These are phyloP conservation scores for Athetis lepigone DNA, from an alignment of 2,888 invertebrate genomes.

Conservation along the genomic window DNA sequence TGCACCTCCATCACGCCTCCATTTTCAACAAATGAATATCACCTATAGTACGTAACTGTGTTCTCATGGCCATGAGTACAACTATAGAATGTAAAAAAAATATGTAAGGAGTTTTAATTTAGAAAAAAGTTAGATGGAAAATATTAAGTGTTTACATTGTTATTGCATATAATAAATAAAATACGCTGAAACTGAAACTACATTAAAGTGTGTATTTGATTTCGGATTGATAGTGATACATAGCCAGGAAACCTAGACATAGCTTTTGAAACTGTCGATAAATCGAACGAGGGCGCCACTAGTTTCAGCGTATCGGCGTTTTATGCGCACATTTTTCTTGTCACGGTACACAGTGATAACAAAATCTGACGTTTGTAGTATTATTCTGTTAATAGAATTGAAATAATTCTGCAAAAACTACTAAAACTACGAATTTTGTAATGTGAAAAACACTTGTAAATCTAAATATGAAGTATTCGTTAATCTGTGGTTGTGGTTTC, in stretches of 20 bases:
- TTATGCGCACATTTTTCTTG: neutral
- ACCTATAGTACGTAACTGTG: conserved; percentile 72
- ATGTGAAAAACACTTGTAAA: neutral
- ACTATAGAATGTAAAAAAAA: conserved; percentile 63
- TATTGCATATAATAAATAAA: conserved; percentile 1
- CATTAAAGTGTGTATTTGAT: neutral
- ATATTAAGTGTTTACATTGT: conserved; percentile 3
- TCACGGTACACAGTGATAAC: neutral
- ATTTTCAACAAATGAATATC: conserved; percentile 90
- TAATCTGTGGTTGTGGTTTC: conserved; percentile 16
- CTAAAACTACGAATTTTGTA: neutral
- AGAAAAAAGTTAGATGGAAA: neutral
- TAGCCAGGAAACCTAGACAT: conserved; percentile 15
- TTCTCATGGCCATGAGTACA: conserved; percentile 61
- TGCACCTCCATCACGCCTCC: conserved; percentile 87
- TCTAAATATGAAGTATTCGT: conserved; percentile 15
- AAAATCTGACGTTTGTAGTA: neutral
- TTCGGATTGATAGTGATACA: conserved; percentile 35
- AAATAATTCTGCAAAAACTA: neutral
- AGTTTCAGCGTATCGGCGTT: no score
- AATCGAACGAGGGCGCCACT: conserved; percentile 41
- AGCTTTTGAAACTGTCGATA: neutral
- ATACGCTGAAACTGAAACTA: conserved; percentile 20
- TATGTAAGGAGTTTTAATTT: conserved; percentile 24
- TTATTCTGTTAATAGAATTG: neutral